phyloP scores from a whole-genome alignment of 2,113 vertebrate genomes.

The Cisticola juncidis region DNA sequence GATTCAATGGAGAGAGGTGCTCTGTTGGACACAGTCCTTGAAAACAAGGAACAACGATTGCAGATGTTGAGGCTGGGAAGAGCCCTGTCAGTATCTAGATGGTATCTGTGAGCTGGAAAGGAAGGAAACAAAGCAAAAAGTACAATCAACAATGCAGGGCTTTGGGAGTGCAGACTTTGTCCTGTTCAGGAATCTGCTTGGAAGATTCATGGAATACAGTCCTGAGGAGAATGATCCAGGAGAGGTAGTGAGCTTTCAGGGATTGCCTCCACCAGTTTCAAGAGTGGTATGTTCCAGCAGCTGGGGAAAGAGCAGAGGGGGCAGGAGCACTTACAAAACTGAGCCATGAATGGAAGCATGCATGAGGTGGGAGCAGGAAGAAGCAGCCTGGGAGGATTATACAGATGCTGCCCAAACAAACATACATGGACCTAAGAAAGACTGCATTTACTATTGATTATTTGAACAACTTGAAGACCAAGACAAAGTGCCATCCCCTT shows the following conservation, averaged over 20 bases:
- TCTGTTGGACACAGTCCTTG: background rate
- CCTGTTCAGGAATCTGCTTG: background rate
- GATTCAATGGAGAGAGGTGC: background rate
- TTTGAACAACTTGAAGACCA: background rate
- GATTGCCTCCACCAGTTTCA: background rate
- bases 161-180: background rate
- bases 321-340: background rate
- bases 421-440: background rate
- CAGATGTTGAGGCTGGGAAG: background rate
- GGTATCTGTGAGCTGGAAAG: background rate
- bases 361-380: background rate
- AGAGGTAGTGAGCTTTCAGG: background rate
- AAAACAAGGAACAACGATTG: background rate
- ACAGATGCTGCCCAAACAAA: background rate
- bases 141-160: background rate
- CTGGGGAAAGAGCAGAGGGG: background rate
- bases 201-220: background rate
- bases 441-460: background rate
- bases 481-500: background rate
- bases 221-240: background rate
- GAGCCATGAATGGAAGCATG: background rate
- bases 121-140: background rate
- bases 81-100: background rate
- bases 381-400: background rate
- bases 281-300: fast-evolving